A percentile compares a stretch with the other conserved stretches of the same genome.
phyloP scores from a whole-genome alignment of 2,113 vertebrate genomes.

The Eretmochelys imbricata region DNA sequence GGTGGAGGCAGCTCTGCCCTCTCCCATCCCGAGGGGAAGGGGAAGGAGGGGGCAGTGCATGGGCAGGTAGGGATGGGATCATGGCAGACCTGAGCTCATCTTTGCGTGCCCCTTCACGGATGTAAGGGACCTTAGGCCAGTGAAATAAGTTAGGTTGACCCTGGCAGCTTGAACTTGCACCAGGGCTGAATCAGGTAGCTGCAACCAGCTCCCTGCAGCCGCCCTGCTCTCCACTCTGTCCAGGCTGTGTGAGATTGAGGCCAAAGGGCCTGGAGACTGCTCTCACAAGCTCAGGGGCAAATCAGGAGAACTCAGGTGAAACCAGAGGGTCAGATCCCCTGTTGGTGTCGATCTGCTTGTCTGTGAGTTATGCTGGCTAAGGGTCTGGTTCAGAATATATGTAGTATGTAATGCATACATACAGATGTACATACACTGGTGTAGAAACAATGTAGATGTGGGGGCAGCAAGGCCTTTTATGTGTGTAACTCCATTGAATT shows the following conservation, averaged over 20 bases:
- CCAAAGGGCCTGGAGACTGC: not conserved
- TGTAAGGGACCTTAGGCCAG: not conserved
- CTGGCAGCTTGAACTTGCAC: not conserved
- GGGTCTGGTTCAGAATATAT: not conserved
- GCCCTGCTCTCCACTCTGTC: not conserved
- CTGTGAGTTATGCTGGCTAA: not conserved
- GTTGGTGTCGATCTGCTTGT: not conserved
- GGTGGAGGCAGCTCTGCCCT: not conserved
- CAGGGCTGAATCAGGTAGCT: not conserved
- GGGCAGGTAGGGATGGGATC: not conserved
- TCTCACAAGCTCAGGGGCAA: not conserved
- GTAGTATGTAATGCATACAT: fast-evolving
- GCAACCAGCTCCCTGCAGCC: not conserved
- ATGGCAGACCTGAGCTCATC: not conserved
- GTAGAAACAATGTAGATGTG: not conserved
- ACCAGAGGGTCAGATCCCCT: not conserved
- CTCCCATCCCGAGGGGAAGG: not conserved
- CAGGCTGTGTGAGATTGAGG: not conserved
- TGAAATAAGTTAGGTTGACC: not conserved
- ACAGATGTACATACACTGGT: fast-evolving
- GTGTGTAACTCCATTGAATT: not conserved
- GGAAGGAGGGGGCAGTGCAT: not conserved
- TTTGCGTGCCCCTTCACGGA: not conserved
- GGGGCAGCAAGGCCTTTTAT: fast-evolving
- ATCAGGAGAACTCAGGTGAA: not conserved